Evolutionary conservation across 2,888 invertebrate species (phyloP).

Genomic region (Ephialtes manifestator): DNA sequence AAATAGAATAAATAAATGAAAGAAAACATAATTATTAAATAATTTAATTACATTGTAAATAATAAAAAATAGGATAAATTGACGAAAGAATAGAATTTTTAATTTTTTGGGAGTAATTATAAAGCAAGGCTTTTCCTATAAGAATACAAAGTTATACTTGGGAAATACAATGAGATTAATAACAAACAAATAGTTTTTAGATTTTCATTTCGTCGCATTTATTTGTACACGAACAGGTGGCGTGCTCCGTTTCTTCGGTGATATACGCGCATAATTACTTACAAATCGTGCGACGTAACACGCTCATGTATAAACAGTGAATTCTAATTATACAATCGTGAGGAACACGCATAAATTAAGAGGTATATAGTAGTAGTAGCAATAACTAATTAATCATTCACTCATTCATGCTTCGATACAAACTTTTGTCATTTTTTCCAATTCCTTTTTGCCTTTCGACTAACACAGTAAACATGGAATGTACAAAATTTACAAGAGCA

Average conservation of each 20-base stretch:
- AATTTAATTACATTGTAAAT: too few species aligned
- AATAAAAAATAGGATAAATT: neutral
- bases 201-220: conserved; percentile 58
- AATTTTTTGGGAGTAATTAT: neutral
- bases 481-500: conserved; percentile 65
- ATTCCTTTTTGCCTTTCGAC: conserved; percentile 11
- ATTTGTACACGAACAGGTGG: conserved; percentile 63
- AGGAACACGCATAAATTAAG: conserved; percentile 48
- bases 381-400: conserved; percentile 48
- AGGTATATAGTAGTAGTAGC: conserved; percentile 30
- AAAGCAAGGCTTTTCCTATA: neutral
- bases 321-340: conserved; percentile 37
- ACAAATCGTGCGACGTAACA: neutral
- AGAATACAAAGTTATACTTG: too few species aligned
- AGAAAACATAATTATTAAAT: too few species aligned
- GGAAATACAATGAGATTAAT: neutral
- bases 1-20: too few species aligned
- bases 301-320: conserved; percentile 39
- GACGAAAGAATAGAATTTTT: neutral
- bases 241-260: conserved; percentile 30
- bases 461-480: conserved; percentile 54
- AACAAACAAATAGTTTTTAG: neutral
- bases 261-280: conserved; percentile 21
- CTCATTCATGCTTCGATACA: conserved; percentile 61
- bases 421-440: conserved; percentile 45